Conservation (phyloP, 2,888 invertebrate genomes). For the Antheraea assamensis region DNA sequence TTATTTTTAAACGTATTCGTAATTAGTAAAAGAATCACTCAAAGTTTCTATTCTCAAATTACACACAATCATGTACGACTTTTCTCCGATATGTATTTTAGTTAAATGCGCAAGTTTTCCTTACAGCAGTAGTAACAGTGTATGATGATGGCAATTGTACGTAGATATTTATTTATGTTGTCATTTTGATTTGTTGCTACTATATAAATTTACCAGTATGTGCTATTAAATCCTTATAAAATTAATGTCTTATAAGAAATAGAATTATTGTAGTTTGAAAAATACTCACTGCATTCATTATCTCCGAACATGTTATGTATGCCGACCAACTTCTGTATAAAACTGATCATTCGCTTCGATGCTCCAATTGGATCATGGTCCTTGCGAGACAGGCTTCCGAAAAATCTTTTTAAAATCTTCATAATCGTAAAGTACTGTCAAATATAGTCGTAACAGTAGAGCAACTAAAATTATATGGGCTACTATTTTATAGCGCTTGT, state of each 20-base stretch:
- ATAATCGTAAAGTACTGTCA: background rate
- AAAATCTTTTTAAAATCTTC: background rate
- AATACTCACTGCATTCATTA: constrained; percentile 42
- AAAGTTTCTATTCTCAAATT: no score
- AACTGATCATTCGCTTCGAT: constrained; percentile 49
- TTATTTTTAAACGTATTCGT: no score
- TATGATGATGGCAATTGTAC: no score
- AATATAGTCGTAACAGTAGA: background rate
- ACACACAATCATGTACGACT: no score
- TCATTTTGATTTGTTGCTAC: background rate
- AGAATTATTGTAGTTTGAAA: background rate
- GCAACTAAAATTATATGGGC: background rate
- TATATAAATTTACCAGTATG: background rate
- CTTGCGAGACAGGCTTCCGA: constrained; percentile 2
- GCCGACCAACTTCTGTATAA: constrained; percentile 51
- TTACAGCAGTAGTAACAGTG: no score
- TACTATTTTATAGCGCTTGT: background rate
- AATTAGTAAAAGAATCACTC: no score
- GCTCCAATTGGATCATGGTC: constrained; percentile 46
- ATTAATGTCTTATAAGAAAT: background rate
- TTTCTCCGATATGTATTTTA: no score
- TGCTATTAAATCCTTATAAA: background rate
- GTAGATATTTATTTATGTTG: no score
- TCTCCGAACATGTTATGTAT: constrained; percentile 57
- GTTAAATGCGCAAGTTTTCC: no score